Evolutionary conservation across 2,113 vertebrate genomes (phyloP), one percentile per base, ranked within the genome.

Genomic region (Andinoacara biseriatus): DNA sequence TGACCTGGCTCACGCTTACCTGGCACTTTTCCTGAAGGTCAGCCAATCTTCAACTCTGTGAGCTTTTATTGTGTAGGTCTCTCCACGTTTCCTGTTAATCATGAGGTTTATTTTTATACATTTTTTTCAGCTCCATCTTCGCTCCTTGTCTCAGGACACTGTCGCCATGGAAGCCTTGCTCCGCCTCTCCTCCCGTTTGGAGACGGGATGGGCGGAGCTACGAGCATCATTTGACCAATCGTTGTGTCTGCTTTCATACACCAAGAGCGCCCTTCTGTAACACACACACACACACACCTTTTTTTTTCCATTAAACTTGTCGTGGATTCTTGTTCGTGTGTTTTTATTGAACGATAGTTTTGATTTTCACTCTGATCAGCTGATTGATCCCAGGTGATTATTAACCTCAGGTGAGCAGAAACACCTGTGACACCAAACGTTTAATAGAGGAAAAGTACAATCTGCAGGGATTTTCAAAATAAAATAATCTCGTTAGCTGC

Each of bases 21-120:
- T 99, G 74, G 97, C 97, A 0, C 94, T 99, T 1, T 99, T 99
- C 93, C 87, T 99, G 60, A 99, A 99, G 97, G 98, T 99, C 29
- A 67, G 86, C 65, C 35, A 84, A 58, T 69, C 10, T 7, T 69
- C 43, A 31, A 52, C 26, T 20, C n/a, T 59, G 6, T 13, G 5
- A 1, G 13, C 20, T 65, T 80, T 81, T 75, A 74, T 60, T 88
- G 54, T 83, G 43, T 58, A 85, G 61, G 1, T 46, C 2, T 31
- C 2, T 59, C 1, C 2, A 2, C 3, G 15, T 26, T 80, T 89
- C 43, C 61, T 83, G 31, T 74, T 46, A n/a, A 46, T 7, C 5
- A 5, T 49, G 7, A 31, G 3, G 33, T 33, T 33, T 6, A 0
- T 31, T 14, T 10, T 10, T 35, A 5, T 46, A 35, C 22, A 38